Conservation (phyloP, 1,140 invertebrate species). For the Microplitis demolitor region DNA sequence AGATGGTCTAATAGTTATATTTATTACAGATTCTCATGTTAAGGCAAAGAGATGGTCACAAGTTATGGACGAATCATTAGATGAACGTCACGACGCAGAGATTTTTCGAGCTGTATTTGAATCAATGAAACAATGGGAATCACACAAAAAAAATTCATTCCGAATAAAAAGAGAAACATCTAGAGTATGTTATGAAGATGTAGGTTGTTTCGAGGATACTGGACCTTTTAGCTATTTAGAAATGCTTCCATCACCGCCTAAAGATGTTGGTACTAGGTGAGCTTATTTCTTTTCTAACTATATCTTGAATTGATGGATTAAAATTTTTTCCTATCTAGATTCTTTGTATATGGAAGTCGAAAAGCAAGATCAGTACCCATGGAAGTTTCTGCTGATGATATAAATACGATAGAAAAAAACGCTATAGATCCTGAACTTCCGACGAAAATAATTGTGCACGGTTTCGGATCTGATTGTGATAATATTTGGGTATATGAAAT, state of each 20-base stretch:
- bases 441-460: slow-evolving; percentile 91
- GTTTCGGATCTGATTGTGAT: slow-evolving; percentile 88
- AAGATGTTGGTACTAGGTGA: slow-evolving; percentile 83
- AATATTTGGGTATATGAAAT: slow-evolving; percentile 94
- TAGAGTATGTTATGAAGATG: slow-evolving; percentile 85
- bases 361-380: slow-evolving; percentile 56
- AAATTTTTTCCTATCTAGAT: slow-evolving; percentile 38
- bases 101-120: slow-evolving; percentile 65
- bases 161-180: slow-evolving; percentile 69
- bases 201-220: slow-evolving; percentile 93
- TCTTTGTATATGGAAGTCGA: slow-evolving; percentile 56
- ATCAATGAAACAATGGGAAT: slow-evolving; percentile 63
- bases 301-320: no score
- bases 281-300: neutral
- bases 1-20: slow-evolving; percentile 15
- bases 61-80: slow-evolving; percentile 56
- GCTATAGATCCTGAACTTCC: slow-evolving; percentile 64
- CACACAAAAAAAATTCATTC: slow-evolving; percentile 43
- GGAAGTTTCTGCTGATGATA: slow-evolving; percentile 57
- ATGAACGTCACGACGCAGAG: slow-evolving; percentile 64
- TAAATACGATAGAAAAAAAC: slow-evolving; percentile 57
- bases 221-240: slow-evolving; percentile 91
- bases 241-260: slow-evolving; percentile 84
- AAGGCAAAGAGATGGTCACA: slow-evolving; percentile 48
- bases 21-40: slow-evolving; percentile 44